phyloP scores from a whole-genome alignment of 92 coral and sea anemone genomes.

The Plumapathes pennacea region DNA sequence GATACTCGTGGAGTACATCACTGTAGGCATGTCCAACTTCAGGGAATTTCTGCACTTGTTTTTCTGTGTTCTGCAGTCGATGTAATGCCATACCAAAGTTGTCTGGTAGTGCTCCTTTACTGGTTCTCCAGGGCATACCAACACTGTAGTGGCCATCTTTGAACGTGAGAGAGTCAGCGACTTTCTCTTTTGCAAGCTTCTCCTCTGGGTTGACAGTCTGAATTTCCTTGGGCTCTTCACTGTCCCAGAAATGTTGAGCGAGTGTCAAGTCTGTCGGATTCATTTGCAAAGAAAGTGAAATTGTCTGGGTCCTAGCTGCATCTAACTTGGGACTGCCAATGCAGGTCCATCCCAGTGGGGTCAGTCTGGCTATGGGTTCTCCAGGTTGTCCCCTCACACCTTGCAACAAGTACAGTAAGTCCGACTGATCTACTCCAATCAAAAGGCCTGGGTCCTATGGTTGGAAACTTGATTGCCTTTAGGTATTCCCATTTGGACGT shows the following conservation, averaged over 20 bases:
- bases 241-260: slow-evolving; percentile 44
- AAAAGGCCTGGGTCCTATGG: slow-evolving; percentile 34
- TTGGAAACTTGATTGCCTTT: slow-evolving; percentile 39
- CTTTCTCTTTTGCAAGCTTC: slow-evolving; percentile 8
- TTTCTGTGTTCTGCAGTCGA: slow-evolving; percentile 47
- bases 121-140: slow-evolving; percentile 46
- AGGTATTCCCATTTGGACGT: slow-evolving; percentile 33
- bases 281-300: too few species aligned
- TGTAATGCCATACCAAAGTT: slow-evolving; percentile 29
- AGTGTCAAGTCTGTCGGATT: slow-evolving; percentile 12
- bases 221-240: slow-evolving; percentile 16
- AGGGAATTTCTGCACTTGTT: slow-evolving; percentile 17
- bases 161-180: slow-evolving; percentile 21
- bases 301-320: neutral
- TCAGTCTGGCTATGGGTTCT: slow-evolving; percentile 52
- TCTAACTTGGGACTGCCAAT: slow-evolving; percentile 13
- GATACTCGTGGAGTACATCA: slow-evolving; percentile 2
- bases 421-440: slow-evolving; percentile 50
- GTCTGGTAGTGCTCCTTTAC: slow-evolving; percentile 25
- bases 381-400: slow-evolving; percentile 41
- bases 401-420: too few species aligned
- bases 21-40: slow-evolving; percentile 23
- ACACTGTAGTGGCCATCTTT: slow-evolving; percentile 31
- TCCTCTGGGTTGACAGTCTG: slow-evolving; percentile 32
- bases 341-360: slow-evolving; percentile 69